phyloP scores from a whole-genome alignment of 1,140 invertebrate genomes.

The Camponotus vicinus region DNA sequence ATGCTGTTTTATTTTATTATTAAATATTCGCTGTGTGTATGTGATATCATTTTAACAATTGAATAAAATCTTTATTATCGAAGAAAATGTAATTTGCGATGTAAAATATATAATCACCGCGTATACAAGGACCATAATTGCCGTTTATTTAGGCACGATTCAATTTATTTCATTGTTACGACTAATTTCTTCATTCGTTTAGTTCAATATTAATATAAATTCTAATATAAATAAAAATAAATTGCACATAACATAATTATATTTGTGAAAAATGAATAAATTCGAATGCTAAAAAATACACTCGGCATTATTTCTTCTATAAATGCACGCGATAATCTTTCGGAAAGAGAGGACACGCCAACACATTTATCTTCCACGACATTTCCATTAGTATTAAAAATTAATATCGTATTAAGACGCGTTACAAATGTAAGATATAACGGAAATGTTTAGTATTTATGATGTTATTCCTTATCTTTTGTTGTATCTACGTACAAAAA shows the following conservation, averaged over 20 bases:
- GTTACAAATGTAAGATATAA: background rate
- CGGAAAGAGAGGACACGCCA: background rate
- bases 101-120: background rate
- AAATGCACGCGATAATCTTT: slow-evolving; percentile 48
- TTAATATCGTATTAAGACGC: background rate
- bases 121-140: slow-evolving; percentile 15
- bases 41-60: background rate
- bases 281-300: no score
- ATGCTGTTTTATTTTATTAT: background rate
- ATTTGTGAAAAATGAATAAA: no score
- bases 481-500: background rate
- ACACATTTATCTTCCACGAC: slow-evolving; percentile 16
- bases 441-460: background rate
- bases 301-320: background rate
- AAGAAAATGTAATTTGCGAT: background rate
- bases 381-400: slow-evolving; percentile 31
- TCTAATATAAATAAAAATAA: no score
- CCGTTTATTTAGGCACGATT: slow-evolving; percentile 28
- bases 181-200: slow-evolving; percentile 29
- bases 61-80: slow-evolving; percentile 7
- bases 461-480: background rate
- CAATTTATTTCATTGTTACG: slow-evolving; percentile 5
- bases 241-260: no score
- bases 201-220: background rate
- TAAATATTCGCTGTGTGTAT: background rate